phyloP scores from a whole-genome alignment of 1,140 invertebrate genomes.

The Mycetomoellerius zeteki region DNA sequence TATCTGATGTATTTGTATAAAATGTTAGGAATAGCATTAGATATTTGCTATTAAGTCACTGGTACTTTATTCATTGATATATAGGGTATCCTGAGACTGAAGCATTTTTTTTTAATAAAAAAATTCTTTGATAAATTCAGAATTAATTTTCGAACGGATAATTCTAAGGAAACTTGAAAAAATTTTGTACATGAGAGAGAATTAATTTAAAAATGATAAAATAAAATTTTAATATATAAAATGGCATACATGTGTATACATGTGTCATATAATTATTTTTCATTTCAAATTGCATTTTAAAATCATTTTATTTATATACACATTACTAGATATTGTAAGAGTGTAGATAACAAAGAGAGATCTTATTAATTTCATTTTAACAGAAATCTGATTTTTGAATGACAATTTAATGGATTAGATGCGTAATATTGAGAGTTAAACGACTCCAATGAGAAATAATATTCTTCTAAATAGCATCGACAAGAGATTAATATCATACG shows the following conservation, averaged over 20 bases:
- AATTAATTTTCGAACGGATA: background rate
- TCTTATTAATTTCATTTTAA: background rate
- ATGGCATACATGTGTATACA: background rate
- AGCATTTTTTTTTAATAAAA: background rate
- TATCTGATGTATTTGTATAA: constrained; percentile 67
- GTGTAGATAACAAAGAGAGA: background rate
- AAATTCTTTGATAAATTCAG: background rate
- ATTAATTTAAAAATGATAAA: constrained; percentile 25
- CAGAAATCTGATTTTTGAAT: background rate
- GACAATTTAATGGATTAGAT: background rate
- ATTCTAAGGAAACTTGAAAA: background rate
- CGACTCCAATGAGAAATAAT: background rate
- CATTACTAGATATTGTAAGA: background rate
- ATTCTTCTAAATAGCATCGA: background rate
- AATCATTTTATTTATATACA: constrained; percentile 13
- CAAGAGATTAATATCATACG: background rate
- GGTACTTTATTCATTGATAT: constrained; percentile 78
- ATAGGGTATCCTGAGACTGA: constrained; percentile 24
- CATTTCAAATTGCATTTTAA: background rate
- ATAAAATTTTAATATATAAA: background rate
- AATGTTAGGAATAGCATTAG: constrained; percentile 78
- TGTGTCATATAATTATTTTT: background rate
- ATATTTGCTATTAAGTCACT: constrained; percentile 79
- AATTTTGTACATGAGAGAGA: background rate
- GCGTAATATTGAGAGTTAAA: background rate